phyloP scores from a whole-genome alignment of 2,888 invertebrate genomes.

The Orthosia incerta region DNA sequence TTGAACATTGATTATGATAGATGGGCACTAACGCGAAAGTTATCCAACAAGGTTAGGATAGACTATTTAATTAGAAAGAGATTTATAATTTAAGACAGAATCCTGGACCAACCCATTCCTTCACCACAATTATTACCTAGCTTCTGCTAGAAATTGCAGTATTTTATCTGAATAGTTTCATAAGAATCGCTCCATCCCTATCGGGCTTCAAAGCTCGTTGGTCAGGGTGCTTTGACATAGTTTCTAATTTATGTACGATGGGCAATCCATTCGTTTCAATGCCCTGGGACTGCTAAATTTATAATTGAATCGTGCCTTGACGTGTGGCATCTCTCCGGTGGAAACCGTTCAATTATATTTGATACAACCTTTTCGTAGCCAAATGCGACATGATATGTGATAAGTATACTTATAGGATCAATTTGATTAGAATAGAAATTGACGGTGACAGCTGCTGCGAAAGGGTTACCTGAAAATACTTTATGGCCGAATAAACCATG shows the following conservation, averaged over 20 bases:
- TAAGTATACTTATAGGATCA: no score
- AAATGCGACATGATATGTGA: background rate
- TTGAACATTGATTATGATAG: no score
- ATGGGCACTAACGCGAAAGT: no score
- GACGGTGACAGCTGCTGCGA: background rate
- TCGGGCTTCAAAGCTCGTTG: background rate
- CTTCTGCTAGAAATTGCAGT: no score
- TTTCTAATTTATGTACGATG: background rate
- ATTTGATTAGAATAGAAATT: background rate
- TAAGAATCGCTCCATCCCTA: no score
- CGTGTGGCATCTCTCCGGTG: background rate
- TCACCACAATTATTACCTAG: no score
- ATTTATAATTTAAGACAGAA: no score
- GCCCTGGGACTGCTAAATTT: background rate
- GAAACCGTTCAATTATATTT: background rate
- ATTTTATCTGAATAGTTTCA: no score
- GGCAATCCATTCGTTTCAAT: constrained; percentile 1
- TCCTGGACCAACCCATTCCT: no score
- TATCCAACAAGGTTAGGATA: no score
- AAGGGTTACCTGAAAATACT: constrained; percentile 1
- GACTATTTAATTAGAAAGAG: no score
- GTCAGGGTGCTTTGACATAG: no score
- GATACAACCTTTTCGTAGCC: background rate
- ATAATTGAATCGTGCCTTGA: constrained; percentile 19
- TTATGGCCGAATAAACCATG: background rate